Percentiles rank a stretch among this genome's conserved stretches.
phyloP scores from a whole-genome alignment of 2,888 invertebrate genomes.

The Diplolepis rosae region DNA sequence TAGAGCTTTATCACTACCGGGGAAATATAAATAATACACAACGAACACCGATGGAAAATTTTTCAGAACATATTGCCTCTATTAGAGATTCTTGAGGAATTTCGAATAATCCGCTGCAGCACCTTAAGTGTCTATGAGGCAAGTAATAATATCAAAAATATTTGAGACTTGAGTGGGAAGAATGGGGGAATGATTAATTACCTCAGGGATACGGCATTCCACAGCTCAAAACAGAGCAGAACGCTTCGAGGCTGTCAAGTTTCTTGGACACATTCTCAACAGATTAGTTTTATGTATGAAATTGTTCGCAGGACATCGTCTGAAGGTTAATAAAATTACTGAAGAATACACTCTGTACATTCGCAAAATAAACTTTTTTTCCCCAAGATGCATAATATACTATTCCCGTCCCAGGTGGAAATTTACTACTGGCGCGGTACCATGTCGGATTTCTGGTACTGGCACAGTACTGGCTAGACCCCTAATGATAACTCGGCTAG shows the following conservation, averaged over 20 bases:
- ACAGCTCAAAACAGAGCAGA: slow-evolving; percentile 16
- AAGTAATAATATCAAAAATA: slow-evolving; percentile 19
- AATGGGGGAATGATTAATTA: slow-evolving; percentile 10
- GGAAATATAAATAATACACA: neutral
- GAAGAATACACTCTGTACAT: too few relatives aligned
- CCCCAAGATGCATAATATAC: too few relatives aligned
- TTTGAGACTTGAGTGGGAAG: slow-evolving; percentile 8
- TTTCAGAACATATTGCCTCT: neutral
- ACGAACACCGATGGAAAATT: neutral
- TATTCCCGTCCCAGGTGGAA: too few relatives aligned
- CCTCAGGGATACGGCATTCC: neutral
- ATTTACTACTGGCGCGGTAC: too few relatives aligned
- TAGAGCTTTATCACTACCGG: neutral
- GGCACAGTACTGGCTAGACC: too few relatives aligned
- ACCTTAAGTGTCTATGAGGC: neutral
- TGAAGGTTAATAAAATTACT: too few relatives aligned
- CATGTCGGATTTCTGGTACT: too few relatives aligned
- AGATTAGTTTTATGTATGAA: neutral
- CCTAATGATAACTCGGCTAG: too few relatives aligned
- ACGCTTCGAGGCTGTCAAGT: neutral
- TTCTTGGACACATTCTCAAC: neutral
- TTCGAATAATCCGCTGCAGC: neutral
- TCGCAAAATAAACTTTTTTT: too few relatives aligned
- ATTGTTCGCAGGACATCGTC: neutral
- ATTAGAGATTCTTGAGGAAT: slow-evolving; percentile 1